phyloP scores from a whole-genome alignment of 2,888 invertebrate species.

The Drosophila pegasa region DNA sequence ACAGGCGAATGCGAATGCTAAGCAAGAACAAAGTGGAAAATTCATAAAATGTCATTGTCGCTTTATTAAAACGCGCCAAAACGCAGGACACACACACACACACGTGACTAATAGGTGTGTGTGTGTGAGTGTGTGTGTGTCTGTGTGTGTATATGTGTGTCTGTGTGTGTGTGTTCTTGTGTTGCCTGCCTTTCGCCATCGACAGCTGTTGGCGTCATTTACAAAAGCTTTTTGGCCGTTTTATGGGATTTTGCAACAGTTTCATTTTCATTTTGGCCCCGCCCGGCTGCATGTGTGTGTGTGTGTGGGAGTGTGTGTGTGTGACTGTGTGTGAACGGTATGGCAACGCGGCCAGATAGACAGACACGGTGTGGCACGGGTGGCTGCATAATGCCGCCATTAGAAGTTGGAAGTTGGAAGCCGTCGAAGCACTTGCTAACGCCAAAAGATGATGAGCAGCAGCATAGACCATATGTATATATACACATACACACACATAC shows the following conservation, averaged over 20 bases:
- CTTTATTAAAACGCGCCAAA: conserved; percentile 80
- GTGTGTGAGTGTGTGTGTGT: conserved; percentile 9
- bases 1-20: conserved; percentile 16
- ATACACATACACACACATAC: neutral
- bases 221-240: conserved; percentile 81
- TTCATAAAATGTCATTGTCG: conserved; percentile 80
- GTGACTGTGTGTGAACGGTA: neutral
- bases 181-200: conserved; percentile 72
- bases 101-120: conserved; percentile 15
- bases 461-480: conserved; percentile 27
- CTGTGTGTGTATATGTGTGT: conserved; percentile 38
- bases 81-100: conserved; percentile 55
- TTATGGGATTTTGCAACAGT: conserved; percentile 79
- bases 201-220: conserved; percentile 80
- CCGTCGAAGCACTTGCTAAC: conserved; percentile 78
- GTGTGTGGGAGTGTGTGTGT: conserved; percentile 1
- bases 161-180: conserved; percentile 33
- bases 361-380: conserved; percentile 9
- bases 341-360: neutral
- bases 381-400: conserved; percentile 74
- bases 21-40: conserved; percentile 77
- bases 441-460: conserved; percentile 78
- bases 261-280: conserved; percentile 74
- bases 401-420: conserved; percentile 68
- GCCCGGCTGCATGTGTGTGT: neutral